Percentiles rank a stretch among this genome's conserved stretches.
phyloP scores from a whole-genome alignment of 2,888 invertebrate genomes.

The Steromphala cineraria region DNA sequence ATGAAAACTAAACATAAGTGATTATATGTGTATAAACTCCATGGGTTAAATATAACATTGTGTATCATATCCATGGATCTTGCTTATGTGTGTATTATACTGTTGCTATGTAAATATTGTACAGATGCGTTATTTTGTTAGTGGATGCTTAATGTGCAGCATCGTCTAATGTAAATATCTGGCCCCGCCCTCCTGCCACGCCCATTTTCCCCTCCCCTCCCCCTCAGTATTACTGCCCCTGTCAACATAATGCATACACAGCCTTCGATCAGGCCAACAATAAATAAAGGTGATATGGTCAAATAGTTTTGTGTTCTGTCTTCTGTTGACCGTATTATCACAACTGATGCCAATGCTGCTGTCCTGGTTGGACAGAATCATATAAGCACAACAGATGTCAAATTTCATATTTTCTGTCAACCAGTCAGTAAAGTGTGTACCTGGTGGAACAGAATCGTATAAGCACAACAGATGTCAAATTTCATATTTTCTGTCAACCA shows the following conservation, averaged over 20 bases:
- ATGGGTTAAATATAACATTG: background rate
- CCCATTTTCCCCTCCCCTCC: background rate
- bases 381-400: no score
- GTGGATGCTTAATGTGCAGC: no score
- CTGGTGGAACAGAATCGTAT: no score
- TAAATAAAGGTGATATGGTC: conserved; percentile 19
- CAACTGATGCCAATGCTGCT: no score
- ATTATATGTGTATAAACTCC: conserved; percentile 3
- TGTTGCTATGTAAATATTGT: background rate
- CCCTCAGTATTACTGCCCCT: conserved; percentile 12
- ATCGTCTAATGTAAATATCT: background rate
- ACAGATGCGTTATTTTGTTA: no score
- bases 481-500: no score
- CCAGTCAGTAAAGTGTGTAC: no score
- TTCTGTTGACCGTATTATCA: no score
- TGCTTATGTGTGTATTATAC: background rate
- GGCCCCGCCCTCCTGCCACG: background rate
- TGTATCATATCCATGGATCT: background rate
- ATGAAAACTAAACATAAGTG: background rate
- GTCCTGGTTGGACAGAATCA: no score
- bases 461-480: no score
- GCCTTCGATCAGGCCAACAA: background rate
- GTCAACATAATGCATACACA: conserved; percentile 14
- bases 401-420: no score
- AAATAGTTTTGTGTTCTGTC: background rate